phyloP scores from a whole-genome alignment of 2,797 vertebrate genomes.

The Lophotriccus pileatus region DNA sequence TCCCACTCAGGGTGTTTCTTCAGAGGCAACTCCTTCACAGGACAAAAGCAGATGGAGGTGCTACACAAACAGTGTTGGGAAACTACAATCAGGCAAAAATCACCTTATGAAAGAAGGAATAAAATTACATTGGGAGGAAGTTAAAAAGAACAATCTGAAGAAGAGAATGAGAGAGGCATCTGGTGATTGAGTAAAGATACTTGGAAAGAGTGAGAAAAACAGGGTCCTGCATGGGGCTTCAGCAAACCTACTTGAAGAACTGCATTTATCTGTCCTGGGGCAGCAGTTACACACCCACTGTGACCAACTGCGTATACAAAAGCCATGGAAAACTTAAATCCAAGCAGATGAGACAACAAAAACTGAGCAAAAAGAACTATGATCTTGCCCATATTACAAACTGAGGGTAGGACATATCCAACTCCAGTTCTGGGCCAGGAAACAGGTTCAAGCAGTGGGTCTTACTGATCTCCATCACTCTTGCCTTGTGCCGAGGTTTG shows the following conservation, averaged over 20 bases:
- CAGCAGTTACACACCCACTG: background rate
- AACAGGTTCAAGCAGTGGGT: accelerated
- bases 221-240: background rate
- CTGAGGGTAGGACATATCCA: background rate
- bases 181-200: background rate
- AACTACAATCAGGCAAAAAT: background rate
- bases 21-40: background rate
- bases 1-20: background rate
- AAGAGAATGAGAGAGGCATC: background rate
- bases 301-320: background rate
- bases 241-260: background rate
- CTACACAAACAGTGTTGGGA: background rate
- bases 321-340: background rate
- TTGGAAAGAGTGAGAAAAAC: background rate
- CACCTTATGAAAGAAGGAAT: background rate
- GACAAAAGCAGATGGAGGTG: background rate
- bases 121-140: background rate
- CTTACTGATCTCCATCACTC: accelerated
- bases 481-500: background rate
- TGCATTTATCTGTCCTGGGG: background rate
- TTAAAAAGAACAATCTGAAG: background rate
- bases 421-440: background rate
- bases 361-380: background rate
- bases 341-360: background rate
- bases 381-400: background rate